Conservation (phyloP, 2,797 vertebrate genomes). For the Myoxocephalus aenaeus region DNA sequence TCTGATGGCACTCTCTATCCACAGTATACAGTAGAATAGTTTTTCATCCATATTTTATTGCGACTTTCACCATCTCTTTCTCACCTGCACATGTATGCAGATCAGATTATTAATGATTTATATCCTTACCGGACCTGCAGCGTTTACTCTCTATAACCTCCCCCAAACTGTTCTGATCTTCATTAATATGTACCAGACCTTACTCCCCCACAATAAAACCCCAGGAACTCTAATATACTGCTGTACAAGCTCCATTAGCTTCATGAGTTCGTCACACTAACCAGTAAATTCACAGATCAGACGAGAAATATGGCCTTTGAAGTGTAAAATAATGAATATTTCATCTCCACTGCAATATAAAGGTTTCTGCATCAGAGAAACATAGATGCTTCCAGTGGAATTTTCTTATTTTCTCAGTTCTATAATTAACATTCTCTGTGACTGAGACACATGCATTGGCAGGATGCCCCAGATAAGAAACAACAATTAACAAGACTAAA, state of each 20-base stretch:
- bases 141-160: slow-evolving; percentile 44
- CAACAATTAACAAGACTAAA: slow-evolving; percentile 21
- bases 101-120: slow-evolving; percentile 67
- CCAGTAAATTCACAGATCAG: slow-evolving; percentile 53
- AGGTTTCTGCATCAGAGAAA: slow-evolving; percentile 38
- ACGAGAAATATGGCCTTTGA: slow-evolving; percentile 55
- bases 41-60: slow-evolving; percentile 25
- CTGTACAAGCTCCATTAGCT: slow-evolving; percentile 55
- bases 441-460: slow-evolving; percentile 32
- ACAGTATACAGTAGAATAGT: not conserved
- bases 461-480: slow-evolving; percentile 45
- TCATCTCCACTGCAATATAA: slow-evolving; percentile 35
- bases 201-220: slow-evolving; percentile 18
- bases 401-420: slow-evolving; percentile 29
- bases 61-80: slow-evolving; percentile 1
- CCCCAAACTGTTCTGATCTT: slow-evolving; percentile 45
- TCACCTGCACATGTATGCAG: slow-evolving; percentile 55
- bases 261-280: slow-evolving; percentile 49
- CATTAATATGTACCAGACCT: slow-evolving; percentile 59
- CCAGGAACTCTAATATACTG: slow-evolving; percentile 12
- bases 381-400: slow-evolving; percentile 36
- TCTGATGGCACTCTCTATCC: not conserved
- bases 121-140: slow-evolving; percentile 60
- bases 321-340: slow-evolving; percentile 64
- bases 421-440: slow-evolving; percentile 50